Base-by-base conservation (phyloP, 2,888 invertebrate species). In the Phytoseiulus persimilis region DNA sequence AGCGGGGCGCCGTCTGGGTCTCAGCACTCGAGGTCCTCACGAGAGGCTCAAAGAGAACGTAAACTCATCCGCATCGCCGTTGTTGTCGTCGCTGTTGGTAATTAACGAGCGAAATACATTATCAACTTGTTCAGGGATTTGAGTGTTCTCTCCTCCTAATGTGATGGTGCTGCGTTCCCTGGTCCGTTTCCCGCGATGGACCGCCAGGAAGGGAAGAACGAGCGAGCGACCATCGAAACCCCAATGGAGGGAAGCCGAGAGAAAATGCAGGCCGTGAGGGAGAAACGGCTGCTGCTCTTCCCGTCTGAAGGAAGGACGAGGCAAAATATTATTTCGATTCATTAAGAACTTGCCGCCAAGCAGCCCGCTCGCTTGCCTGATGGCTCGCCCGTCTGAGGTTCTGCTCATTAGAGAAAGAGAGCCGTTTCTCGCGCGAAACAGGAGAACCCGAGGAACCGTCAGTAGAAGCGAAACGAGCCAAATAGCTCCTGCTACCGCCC, bases 241-340 rank as follows among this genome's bases (percentile, higher is more conserved):
- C 14, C 65, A 23, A 2, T 18, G 65, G 65, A 65, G 65, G 65
- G 18, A 65, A 28, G 18, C 65, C 23, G 65, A 14, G 65, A 28
- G 23, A 65, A 65, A 39, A 39, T 3, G 39, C 39, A 39, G 39
- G 39, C 65, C 11, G 18, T 28, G 65, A 65, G 65, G 65, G 65
- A 28, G 28, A 65, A 65, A 2, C 28, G 5, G 65, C 65, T 65
- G 65, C 65, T 14, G 65, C 65, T 18, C 23, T 23, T 65, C 65
- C 65, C 18, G 28, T 65, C 65, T 65, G 65, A 65, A 65, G 11
- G 65, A 28, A 65, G 28, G 65, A 65, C 28, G 65, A 65, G 65
- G 65, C 65, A 65, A 65, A 31, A 87, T 87, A 87, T 87, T 87
- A 87, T 87, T 87, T 87, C 87, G 87, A 87, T 87, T 87, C 87